Evolutionary conservation across 2,888 invertebrate genomes (phyloP).

Genomic region (Malachius bipustulatus): DNA sequence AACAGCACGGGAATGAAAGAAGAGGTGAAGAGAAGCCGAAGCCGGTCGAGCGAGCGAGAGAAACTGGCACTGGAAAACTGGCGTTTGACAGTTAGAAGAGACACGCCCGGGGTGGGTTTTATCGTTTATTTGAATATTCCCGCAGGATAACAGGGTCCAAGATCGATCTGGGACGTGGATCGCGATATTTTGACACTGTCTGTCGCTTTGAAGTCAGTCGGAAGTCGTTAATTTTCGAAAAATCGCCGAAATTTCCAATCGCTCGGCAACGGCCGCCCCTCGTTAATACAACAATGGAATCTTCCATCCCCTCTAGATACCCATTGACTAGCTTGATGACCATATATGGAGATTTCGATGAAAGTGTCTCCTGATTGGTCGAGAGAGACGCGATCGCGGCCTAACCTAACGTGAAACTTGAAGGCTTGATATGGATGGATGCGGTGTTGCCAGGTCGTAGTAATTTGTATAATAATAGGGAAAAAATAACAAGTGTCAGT

Average conservation of each 20-base stretch:
- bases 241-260: not conserved
- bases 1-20: conserved; percentile 35
- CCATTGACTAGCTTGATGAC: conserved; percentile 59
- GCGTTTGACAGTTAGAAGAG: conserved; percentile 24
- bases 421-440: too few species aligned
- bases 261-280: conserved; percentile 33
- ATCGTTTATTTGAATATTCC: not conserved
- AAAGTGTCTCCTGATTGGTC: conserved; percentile 54
- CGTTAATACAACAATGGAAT: conserved; percentile 28
- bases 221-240: not conserved
- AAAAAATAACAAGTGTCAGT: too few species aligned
- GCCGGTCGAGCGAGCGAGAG: conserved; percentile 31
- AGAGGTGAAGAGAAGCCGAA: too few species aligned
- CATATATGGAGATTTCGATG: conserved; percentile 75
- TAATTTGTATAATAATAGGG: too few species aligned
- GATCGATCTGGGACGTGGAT: not conserved
- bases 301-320: conserved; percentile 42
- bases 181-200: not conserved
- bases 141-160: not conserved
- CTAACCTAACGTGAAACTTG: conserved; percentile 22
- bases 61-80: conserved; percentile 24
- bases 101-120: too few species aligned
- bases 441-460: too few species aligned
- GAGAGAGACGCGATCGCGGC: conserved; percentile 21
- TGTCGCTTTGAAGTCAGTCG: not conserved